These are phyloP conservation scores for Oxyscelio sp. DNA, from an alignment of 2,888 invertebrate species.

Conservation along the genomic window DNA sequence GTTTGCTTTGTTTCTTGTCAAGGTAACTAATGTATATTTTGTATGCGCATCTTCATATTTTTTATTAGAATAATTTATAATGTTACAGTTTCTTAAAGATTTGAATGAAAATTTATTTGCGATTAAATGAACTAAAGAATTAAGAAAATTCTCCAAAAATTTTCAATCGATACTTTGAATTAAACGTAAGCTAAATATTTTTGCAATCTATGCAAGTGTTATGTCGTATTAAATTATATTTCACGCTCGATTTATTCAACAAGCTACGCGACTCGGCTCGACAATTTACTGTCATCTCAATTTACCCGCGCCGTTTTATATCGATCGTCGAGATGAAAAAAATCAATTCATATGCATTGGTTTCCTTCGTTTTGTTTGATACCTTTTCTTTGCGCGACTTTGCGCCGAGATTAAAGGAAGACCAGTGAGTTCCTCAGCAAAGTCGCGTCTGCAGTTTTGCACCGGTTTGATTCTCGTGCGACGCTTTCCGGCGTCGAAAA, in stretches of 20 bases:
- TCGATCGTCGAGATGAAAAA: conserved; percentile 48
- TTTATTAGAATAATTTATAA: too few species aligned
- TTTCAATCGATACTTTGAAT: too few species aligned
- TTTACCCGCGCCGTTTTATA: conserved; percentile 60
- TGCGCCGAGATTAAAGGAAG: conserved; percentile 2
- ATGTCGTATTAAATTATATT: conserved; percentile 74
- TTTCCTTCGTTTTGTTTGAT: neutral
- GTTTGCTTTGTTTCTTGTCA: too few species aligned
- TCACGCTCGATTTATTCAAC: conserved; percentile 72
- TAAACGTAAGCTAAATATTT: too few species aligned
- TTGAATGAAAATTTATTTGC: too few species aligned
- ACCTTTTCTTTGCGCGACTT: neutral
- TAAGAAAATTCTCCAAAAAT: too few species aligned
- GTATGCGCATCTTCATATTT: too few species aligned
- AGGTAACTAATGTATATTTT: too few species aligned
- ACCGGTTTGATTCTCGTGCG: neutral
- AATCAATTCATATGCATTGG: conserved; percentile 20
- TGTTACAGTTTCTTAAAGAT: too few species aligned
- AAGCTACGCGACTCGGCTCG: conserved; percentile 68
- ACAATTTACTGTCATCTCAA: conserved; percentile 72
- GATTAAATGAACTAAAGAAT: too few species aligned
- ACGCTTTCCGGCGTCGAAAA: conserved; percentile 35
- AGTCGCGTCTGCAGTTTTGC: conserved; percentile 11
- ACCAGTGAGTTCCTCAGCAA: neutral
- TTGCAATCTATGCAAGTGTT: too few species aligned